A percentile compares a stretch with the other conserved stretches of the same genome.
Evolutionary conservation across 2,888 invertebrate species (phyloP).

Genomic region (Drosophila algonquin): DNA sequence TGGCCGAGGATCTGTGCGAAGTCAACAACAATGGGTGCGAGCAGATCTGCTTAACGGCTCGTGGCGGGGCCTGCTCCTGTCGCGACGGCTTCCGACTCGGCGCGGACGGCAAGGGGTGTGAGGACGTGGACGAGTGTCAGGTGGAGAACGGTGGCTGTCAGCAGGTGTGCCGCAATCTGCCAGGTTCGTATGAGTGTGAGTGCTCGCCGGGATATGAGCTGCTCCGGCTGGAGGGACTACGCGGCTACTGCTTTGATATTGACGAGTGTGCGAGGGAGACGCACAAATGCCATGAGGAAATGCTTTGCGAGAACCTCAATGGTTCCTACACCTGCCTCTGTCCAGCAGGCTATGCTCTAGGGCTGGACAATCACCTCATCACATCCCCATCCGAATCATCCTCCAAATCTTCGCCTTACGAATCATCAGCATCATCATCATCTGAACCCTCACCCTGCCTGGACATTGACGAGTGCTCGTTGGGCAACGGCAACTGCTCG

Average conservation of each 20-base stretch:
- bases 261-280: conserved; percentile 85
- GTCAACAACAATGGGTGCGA: conserved; percentile 86
- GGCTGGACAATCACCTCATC: conserved; percentile 36
- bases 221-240: conserved; percentile 58
- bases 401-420: conserved; percentile 21
- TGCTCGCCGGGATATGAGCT: conserved; percentile 84
- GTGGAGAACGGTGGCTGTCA: conserved; percentile 83
- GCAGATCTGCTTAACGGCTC: conserved; percentile 85
- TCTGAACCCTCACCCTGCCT: conserved; percentile 77
- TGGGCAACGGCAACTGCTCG: conserved; percentile 86
- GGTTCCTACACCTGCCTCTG: conserved; percentile 84
- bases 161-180: conserved; percentile 84
- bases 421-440: conserved; percentile 18
- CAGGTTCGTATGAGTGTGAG: conserved; percentile 85
- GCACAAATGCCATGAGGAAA: conserved; percentile 75
- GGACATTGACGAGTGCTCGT: conserved; percentile 85
- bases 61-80: conserved; percentile 83
- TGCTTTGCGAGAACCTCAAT: conserved; percentile 82
- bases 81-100: conserved; percentile 78
- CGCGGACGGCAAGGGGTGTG: conserved; percentile 84
- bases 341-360: conserved; percentile 84
- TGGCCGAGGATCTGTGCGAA: conserved; percentile 85
- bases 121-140: conserved; percentile 86
- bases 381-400: conserved; percentile 12
- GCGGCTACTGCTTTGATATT: conserved; percentile 80